phyloP scores from a whole-genome alignment of 2,888 invertebrate species.

The Pheosia tremula region DNA sequence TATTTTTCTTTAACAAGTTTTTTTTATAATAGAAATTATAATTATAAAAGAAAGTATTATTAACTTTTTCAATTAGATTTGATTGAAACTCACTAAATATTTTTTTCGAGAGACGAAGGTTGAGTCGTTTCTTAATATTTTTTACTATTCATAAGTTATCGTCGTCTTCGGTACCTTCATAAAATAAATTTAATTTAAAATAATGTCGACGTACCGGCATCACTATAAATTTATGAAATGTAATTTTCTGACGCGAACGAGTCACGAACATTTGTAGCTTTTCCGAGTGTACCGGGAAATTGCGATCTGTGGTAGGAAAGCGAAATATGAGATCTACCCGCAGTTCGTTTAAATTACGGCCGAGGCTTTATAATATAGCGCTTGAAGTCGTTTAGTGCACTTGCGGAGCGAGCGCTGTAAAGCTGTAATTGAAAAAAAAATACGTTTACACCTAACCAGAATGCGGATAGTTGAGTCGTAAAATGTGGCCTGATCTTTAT shows the following conservation, averaged over 20 bases:
- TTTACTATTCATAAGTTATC: not conserved
- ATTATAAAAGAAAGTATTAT: not conserved
- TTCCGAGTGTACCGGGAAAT: constrained; percentile 81
- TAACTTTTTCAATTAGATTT: not conserved
- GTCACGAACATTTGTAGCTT: constrained; percentile 82
- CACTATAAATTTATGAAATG: constrained; percentile 80
- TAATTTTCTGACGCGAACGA: constrained; percentile 81
- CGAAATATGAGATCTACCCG: constrained; percentile 76
- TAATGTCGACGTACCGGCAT: constrained; percentile 42
- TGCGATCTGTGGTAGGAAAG: constrained; percentile 73
- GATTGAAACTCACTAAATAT: not conserved
- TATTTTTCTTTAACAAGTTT: not conserved
- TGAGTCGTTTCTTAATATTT: not conserved
- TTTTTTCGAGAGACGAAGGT: too few species aligned
- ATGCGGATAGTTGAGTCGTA: not conserved
- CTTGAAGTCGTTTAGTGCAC: constrained; percentile 33
- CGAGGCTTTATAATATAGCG: constrained; percentile 70
- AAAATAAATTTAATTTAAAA: not conserved
- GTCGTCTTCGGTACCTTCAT: too few species aligned
- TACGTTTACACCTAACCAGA: constrained; percentile 21
- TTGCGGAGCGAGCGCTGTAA: constrained; percentile 12
- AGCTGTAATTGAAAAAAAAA: constrained; percentile 38
- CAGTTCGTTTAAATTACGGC: constrained; percentile 77
- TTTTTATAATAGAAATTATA: not conserved
- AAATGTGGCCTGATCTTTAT: not conserved